These are phyloP conservation scores for Pimpla rufipes DNA, from an alignment of 2,888 invertebrate genomes.

Conservation along the genomic window DNA sequence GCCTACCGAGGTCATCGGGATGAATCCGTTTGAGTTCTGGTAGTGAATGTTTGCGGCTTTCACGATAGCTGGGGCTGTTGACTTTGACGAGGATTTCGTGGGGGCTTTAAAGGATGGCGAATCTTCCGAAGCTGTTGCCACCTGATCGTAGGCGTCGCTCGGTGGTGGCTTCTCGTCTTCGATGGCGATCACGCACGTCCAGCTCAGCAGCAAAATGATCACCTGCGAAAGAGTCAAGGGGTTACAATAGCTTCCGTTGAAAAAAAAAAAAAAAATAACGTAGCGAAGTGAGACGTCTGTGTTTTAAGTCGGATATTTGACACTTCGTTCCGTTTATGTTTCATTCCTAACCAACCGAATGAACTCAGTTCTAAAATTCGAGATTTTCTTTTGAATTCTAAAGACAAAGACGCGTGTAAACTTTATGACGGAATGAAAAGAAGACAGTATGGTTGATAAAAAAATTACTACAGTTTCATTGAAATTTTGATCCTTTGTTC, in stretches of 20 bases:
- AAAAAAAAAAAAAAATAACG: too few species aligned
- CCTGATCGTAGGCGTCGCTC: slow-evolving; percentile 77
- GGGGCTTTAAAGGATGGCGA: slow-evolving; percentile 26
- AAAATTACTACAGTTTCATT: too few species aligned
- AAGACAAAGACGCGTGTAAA: too few species aligned
- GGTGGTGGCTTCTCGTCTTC: slow-evolving; percentile 71
- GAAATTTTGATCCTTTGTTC: too few species aligned
- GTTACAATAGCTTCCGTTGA: neutral
- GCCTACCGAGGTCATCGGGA: slow-evolving; percentile 74
- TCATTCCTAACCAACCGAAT: too few species aligned
- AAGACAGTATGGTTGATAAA: too few species aligned
- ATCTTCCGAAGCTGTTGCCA: slow-evolving; percentile 79
- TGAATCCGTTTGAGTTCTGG: slow-evolving; percentile 82
- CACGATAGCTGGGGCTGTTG: slow-evolving; percentile 42
- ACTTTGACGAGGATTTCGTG: slow-evolving; percentile 13
- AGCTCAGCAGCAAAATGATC: slow-evolving; percentile 78
- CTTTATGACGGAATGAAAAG: too few species aligned
- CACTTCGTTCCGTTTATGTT: neutral
- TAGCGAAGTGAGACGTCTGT: neutral
- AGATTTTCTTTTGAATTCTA: too few species aligned
- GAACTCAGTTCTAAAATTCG: too few species aligned
- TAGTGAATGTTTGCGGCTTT: slow-evolving; percentile 74
- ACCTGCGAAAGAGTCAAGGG: slow-evolving; percentile 75
- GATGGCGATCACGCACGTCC: slow-evolving; percentile 75
- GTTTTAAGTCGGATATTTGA: neutral